Conservation (phyloP, 2,113 vertebrate genomes). For the Hassar affinis region DNA sequence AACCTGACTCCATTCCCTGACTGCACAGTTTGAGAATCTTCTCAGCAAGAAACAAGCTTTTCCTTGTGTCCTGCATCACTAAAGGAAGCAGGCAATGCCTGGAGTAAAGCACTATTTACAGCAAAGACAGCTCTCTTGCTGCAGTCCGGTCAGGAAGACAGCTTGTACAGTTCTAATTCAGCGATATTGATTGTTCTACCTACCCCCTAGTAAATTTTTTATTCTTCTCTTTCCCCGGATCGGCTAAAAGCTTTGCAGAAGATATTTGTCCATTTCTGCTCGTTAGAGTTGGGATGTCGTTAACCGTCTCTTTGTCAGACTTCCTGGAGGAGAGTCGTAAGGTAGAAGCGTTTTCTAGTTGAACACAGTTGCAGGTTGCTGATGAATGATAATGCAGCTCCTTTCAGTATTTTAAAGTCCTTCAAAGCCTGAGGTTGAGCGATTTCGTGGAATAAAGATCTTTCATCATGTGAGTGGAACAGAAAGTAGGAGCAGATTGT, state of each 20-base stretch:
- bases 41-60: not conserved
- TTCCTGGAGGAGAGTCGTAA: not conserved
- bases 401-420: not conserved
- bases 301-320: not conserved
- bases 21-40: not conserved
- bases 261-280: not conserved
- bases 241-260: not conserved
- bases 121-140: not conserved
- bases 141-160: not conserved
- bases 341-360: not conserved
- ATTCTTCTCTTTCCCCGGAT: not conserved
- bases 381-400: not conserved
- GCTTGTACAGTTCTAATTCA: not conserved
- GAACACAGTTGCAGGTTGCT: not conserved
- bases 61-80: not conserved
- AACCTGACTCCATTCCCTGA: not conserved
- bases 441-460: not conserved
- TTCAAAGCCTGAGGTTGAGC: not conserved
- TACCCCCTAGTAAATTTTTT: not conserved
- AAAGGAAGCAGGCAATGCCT: not conserved
- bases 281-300: not conserved
- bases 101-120: not conserved
- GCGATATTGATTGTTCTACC: not conserved
- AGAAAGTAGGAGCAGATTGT: not conserved
- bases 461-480: not conserved